Percentiles rank a stretch among this genome's conserved stretches.
Evolutionary conservation across 2,888 invertebrate species (phyloP).

Genomic region (Anthrax anthrax): DNA sequence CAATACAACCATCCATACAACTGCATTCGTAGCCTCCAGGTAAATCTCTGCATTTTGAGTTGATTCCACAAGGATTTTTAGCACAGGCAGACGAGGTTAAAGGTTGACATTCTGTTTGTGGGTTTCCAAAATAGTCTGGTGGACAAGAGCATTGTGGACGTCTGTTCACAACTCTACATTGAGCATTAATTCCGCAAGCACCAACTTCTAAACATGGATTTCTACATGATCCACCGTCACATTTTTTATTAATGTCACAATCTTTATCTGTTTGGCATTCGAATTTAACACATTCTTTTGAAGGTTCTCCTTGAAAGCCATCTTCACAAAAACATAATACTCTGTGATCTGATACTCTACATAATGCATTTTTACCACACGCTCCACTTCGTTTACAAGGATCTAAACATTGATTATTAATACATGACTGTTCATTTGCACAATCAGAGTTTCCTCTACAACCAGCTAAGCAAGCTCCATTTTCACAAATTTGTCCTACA

Average conservation of each 20-base stretch:
- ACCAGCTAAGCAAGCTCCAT: constrained; percentile 61
- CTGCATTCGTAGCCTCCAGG: constrained; percentile 67
- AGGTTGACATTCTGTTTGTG: constrained; percentile 51
- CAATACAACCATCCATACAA: constrained; percentile 65
- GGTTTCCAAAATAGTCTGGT: constrained; percentile 57
- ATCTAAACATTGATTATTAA: constrained; percentile 51
- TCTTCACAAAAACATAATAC: constrained; percentile 78
- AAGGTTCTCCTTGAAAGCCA: constrained; percentile 70
- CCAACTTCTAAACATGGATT: constrained; percentile 67
- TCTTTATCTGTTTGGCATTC: constrained; percentile 64
- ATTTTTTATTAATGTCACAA: constrained; percentile 63
- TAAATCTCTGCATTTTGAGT: constrained; percentile 66
- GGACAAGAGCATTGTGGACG: constrained; percentile 65
- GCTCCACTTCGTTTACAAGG: constrained; percentile 51
- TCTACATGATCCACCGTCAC: constrained; percentile 58
- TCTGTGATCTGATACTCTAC: constrained; percentile 64
- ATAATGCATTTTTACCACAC: constrained; percentile 69
- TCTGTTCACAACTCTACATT: constrained; percentile 64
- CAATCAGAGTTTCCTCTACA: constrained; percentile 71
- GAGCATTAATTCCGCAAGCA: constrained; percentile 71
- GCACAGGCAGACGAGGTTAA: constrained; percentile 58
- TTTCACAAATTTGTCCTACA: constrained; percentile 60
- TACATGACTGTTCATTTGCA: constrained; percentile 59
- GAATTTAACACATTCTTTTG: constrained; percentile 55
- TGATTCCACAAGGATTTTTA: constrained; percentile 70